phyloP scores from a whole-genome alignment of 2,113 vertebrate genomes.

The Cryptomyrus ogoouensis region DNA sequence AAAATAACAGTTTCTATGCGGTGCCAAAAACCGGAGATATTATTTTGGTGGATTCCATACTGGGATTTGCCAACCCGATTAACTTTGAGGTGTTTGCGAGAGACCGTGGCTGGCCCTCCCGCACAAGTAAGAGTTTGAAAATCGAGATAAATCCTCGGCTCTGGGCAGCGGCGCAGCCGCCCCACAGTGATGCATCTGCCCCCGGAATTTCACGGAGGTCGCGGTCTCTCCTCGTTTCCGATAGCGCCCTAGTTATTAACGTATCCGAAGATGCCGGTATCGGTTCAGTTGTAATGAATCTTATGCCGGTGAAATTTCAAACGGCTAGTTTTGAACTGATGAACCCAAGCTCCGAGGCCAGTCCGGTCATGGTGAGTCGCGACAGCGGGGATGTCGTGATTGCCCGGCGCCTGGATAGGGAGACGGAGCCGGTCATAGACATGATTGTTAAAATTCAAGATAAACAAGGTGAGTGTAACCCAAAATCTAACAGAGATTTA shows the following conservation, averaged over 20 bases:
- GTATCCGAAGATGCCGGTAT: slow-evolving; percentile 71
- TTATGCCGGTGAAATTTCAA: slow-evolving; percentile 63
- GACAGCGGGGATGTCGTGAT: slow-evolving; percentile 74
- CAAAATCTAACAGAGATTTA: not conserved
- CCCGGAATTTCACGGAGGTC: slow-evolving; percentile 41
- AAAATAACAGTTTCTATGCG: slow-evolving; percentile 73
- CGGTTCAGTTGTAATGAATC: slow-evolving; percentile 64
- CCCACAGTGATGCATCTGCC: slow-evolving; percentile 22
- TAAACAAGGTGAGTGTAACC: slow-evolving; percentile 60
- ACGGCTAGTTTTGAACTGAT: slow-evolving; percentile 65
- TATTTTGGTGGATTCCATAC: slow-evolving; percentile 74
- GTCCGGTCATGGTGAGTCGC: slow-evolving; percentile 65
- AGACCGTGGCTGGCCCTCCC: slow-evolving; percentile 72
- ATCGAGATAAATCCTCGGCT: slow-evolving; percentile 65
- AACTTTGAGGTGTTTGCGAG: slow-evolving; percentile 68
- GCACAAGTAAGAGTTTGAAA: slow-evolving; percentile 61
- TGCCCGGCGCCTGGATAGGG: slow-evolving; percentile 66
- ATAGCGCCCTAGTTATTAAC: slow-evolving; percentile 56
- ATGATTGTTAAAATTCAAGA: slow-evolving; percentile 65
- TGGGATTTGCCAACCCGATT: slow-evolving; percentile 62
- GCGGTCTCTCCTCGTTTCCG: slow-evolving; percentile 51
- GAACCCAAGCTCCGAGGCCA: slow-evolving; percentile 60
- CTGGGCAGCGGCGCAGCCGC: slow-evolving; percentile 38
- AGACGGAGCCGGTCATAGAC: slow-evolving; percentile 46
- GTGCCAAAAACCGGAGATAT: slow-evolving; percentile 80